Conservation (phyloP, 2,113 vertebrate species). For the Anser cygnoides region DNA sequence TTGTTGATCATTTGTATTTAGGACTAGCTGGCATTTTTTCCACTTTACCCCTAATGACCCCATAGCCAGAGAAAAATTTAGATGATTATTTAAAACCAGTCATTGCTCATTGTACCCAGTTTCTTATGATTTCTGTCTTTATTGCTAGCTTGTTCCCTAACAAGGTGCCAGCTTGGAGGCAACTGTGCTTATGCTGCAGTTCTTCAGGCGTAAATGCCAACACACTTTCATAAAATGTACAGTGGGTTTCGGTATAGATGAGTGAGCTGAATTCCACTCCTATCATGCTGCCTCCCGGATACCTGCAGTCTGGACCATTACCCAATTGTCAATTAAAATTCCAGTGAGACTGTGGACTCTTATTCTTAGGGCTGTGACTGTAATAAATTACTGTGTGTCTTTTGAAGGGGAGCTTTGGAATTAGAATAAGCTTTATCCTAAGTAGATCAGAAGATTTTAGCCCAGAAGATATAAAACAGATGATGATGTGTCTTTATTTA, state of each 20-base stretch:
- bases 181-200: not conserved
- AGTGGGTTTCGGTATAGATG: not conserved
- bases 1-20: not conserved
- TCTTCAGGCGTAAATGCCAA: not conserved
- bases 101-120: not conserved
- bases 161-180: not conserved
- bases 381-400: not conserved
- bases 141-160: not conserved
- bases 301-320: constrained; percentile 9
- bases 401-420: not conserved
- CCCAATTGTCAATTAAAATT: constrained; percentile 48
- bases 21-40: not conserved
- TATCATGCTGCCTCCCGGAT: not conserved
- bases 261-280: constrained; percentile 9
- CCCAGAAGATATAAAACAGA: constrained; percentile 20
- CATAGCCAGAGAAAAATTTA: not conserved
- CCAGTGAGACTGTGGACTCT: not conserved
- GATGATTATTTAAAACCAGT: not conserved
- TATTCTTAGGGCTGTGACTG: not conserved
- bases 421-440: not conserved
- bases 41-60: not conserved
- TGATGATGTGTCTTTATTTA: not conserved
- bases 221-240: not conserved
- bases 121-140: not conserved
- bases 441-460: constrained; percentile 14